Evolutionary conservation across 2,888 invertebrate species (phyloP), one percentile per base, ranked within the genome.

Genomic region (Minunthozetes semirufus): DNA sequence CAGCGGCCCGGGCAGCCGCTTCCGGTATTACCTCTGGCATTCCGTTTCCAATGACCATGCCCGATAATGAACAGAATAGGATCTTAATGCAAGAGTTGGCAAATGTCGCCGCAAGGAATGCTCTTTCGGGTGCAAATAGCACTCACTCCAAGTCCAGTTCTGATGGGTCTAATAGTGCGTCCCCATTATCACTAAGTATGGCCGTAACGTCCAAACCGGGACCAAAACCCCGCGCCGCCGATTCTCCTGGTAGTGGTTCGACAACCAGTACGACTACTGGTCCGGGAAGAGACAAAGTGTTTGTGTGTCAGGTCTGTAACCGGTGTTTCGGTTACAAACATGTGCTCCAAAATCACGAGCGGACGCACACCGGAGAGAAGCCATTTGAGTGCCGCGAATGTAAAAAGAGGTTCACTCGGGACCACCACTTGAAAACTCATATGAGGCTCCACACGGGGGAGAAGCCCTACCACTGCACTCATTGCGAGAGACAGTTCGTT

Each of bases 321-420:
- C 88, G 93, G 78, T 91, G 91, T 15, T 94, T 94, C 81, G 94
- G 94, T 70, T 94, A 94, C 86, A 94, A 94, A 81, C 94, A 94
- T 84, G 94, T 94, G 25, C 85, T 94, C 72, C 94, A 94, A 84
- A 94, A 94, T 82, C 94, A 94, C 84, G 94, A 94, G 81, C 88
- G 94, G 79, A 95, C 94, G 0, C 94, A 94, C 83, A 94, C 94
- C 0, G 94, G 94, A 0, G 94, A 94, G 82, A 94, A 94, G 81
- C 94, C 94, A 0, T 94, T 94, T 84, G 91, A 93, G 82, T 94
- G 94, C 81, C 89, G 89, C 42, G 91, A 93, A 83, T 94, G 94
- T 82, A 90, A 93, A 82, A 94, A 94, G 83, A 87, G 93, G 78
- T 94, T 94, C 83, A 94, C 94, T 0, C 87, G 94, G 72, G 94